A percentile compares a stretch with the other conserved stretches of the same genome.
Conservation (phyloP, 2,888 invertebrate genomes). For the Volucella inflata region DNA sequence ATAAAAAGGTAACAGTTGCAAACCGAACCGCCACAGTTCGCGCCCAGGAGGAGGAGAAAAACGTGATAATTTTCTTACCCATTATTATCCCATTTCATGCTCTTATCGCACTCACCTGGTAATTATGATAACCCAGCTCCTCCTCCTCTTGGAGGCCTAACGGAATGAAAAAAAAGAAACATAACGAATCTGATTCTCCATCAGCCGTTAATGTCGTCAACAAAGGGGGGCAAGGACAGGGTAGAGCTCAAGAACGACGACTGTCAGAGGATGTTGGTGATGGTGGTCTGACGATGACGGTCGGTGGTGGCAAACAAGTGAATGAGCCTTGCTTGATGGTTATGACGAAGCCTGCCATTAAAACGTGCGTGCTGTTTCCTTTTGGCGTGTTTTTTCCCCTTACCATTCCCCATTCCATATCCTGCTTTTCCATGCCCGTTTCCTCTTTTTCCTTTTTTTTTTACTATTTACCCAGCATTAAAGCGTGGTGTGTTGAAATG, state of each 20-base stretch:
- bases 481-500: constrained; percentile 52
- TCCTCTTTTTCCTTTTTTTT: constrained; percentile 37
- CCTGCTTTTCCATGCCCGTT: constrained; percentile 7
- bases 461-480: constrained; percentile 61
- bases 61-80: constrained; percentile 75
- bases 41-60: constrained; percentile 44
- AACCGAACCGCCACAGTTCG: neutral
- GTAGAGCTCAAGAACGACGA: constrained; percentile 3
- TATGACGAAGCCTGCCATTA: constrained; percentile 71
- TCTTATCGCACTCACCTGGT: constrained; percentile 75
- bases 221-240: neutral
- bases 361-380: constrained; percentile 73
- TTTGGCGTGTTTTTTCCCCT: constrained; percentile 60
- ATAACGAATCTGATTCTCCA: constrained; percentile 31
- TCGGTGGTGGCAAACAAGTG: constrained; percentile 10
- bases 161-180: constrained; percentile 9
- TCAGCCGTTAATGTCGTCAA: neutral
- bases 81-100: constrained; percentile 75
- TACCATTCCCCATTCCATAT: neutral
- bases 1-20: constrained; percentile 62
- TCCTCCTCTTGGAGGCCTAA: neutral
- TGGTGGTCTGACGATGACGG: constrained; percentile 37
- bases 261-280: constrained; percentile 56
- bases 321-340: constrained; percentile 55
- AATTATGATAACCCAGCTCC: constrained; percentile 72